Evolutionary conservation across 2,888 invertebrate species (phyloP).

Genomic region (Chydorus sphaericus): DNA sequence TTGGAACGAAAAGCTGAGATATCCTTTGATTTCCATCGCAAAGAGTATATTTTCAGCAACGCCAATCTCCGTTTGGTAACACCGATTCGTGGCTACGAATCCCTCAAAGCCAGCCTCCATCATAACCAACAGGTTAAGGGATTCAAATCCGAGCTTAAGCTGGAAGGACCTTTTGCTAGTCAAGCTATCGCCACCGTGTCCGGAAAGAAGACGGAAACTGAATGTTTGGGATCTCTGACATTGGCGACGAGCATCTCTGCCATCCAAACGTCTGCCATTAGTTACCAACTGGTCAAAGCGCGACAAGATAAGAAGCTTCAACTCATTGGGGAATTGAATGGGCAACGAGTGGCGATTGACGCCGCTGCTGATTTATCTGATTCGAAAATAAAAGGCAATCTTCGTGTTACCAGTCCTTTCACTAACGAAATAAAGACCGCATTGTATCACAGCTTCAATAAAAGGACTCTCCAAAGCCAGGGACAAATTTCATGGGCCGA

Average conservation of each 20-base stretch:
- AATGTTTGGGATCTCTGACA: not conserved
- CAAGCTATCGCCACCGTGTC: not conserved
- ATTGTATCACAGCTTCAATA: conserved; percentile 6
- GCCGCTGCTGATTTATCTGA: not conserved
- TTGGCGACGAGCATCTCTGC: not conserved
- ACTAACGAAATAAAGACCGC: conserved; percentile 5
- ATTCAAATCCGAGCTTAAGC: not conserved
- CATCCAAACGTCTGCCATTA: not conserved
- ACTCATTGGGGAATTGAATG: conserved; percentile 9
- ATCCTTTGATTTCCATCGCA: not conserved
- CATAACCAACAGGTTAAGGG: not conserved
- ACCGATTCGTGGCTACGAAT: conserved; percentile 10
- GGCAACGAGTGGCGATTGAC: not conserved
- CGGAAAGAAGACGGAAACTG: not conserved
- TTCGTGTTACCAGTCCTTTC: conserved; percentile 3
- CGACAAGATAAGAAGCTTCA: not conserved
- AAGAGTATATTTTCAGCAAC: not conserved
- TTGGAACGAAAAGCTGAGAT: not conserved
- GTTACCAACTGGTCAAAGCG: not conserved
- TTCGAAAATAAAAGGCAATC: not conserved
- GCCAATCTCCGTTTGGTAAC: conserved; percentile 12
- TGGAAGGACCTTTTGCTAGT: conserved; percentile 1
- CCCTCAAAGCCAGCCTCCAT: not conserved
- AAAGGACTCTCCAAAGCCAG: not conserved
- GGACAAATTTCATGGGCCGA: conserved; percentile 1